Conservation (phyloP, 2,113 vertebrate genomes). For the Apodemus sylvaticus region DNA sequence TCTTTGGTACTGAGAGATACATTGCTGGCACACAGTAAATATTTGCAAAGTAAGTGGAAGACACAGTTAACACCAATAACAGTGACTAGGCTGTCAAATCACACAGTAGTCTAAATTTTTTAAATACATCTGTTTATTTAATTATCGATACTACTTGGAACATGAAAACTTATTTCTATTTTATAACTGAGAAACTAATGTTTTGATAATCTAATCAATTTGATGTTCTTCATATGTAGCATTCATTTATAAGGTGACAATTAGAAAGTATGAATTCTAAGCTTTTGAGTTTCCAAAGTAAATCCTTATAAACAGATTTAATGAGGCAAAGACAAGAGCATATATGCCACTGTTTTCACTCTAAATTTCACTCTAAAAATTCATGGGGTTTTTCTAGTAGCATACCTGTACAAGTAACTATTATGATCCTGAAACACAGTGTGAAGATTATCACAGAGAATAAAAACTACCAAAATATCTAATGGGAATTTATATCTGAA, state of each 20-base stretch:
- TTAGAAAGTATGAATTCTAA: neutral
- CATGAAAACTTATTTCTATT: neutral
- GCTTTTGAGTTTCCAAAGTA: neutral
- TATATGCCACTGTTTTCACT: neutral
- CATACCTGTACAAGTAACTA: neutral
- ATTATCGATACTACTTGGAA: neutral
- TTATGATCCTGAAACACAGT: neutral
- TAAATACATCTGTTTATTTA: neutral
- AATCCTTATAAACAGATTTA: neutral
- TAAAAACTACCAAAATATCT: neutral
- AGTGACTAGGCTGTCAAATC: neutral
- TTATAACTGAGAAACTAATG: neutral
- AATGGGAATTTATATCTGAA: neutral
- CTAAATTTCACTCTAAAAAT: neutral
- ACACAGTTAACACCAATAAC: too few species aligned
- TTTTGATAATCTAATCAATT: neutral
- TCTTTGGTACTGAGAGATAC: neutral
- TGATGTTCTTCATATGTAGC: neutral
- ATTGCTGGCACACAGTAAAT: neutral
- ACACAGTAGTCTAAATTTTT: neutral
- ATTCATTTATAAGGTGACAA: neutral
- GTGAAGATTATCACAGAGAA: neutral
- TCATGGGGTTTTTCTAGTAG: neutral
- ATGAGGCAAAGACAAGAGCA: neutral
- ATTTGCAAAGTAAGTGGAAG: neutral